phyloP scores from a whole-genome alignment of 2,113 vertebrate genomes.

The Bubo blakistoni region DNA sequence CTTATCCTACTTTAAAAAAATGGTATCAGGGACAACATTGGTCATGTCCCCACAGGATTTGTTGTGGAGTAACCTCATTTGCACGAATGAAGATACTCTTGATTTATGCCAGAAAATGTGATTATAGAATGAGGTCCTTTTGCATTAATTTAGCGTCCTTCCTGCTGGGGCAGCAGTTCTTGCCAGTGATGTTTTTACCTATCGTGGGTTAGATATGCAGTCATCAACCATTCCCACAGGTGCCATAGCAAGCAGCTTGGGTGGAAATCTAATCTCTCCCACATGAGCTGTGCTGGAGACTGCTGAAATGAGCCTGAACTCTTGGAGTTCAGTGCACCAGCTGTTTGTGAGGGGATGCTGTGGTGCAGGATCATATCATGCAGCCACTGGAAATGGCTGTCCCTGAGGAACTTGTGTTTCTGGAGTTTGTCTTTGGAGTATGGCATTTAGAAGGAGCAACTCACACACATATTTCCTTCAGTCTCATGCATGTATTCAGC shows the following conservation, averaged over 20 bases:
- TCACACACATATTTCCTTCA: neutral
- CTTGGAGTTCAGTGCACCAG: neutral
- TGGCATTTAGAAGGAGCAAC: neutral
- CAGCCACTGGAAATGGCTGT: neutral
- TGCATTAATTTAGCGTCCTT: neutral
- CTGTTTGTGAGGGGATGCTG: neutral
- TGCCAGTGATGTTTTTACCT: neutral
- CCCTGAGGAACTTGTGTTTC: neutral
- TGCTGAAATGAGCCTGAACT: neutral
- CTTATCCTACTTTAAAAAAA: neutral
- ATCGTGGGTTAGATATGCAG: neutral
- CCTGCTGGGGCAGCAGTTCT: neutral
- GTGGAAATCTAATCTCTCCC: neutral
- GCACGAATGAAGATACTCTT: neutral
- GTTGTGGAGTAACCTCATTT: neutral
- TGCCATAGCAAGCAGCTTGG: neutral
- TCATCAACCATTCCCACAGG: neutral
- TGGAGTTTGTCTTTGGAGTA: neutral
- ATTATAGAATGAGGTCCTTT: neutral
- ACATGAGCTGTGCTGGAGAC: neutral
- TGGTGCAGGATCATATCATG: neutral
- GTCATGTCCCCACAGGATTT: neutral
- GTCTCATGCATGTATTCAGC: neutral
- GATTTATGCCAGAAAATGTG: neutral
- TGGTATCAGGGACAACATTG: accelerated